Evolutionary conservation across 2,113 vertebrate species (phyloP).

Genomic region (Poeciliopsis turrubarensis): DNA sequence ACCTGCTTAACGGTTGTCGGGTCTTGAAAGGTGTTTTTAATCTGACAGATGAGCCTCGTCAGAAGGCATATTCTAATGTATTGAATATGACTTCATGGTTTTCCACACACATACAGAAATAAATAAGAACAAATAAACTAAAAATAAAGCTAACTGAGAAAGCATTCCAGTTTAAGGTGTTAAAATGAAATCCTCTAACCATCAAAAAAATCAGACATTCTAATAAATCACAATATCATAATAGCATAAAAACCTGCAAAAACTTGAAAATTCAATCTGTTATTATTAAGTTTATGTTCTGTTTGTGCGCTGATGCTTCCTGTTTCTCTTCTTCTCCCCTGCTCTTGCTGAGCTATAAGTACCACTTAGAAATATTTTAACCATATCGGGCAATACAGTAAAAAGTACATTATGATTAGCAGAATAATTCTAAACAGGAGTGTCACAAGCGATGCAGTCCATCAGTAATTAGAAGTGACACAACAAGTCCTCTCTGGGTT

Average conservation of each 20-base stretch:
- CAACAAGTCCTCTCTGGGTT: slow-evolving; percentile 16
- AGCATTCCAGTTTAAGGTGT: background rate
- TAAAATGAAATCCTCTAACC: slow-evolving; percentile 6
- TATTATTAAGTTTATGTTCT: slow-evolving; percentile 24
- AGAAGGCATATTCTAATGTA: too few species aligned
- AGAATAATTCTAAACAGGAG: slow-evolving; percentile 19
- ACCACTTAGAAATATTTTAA: slow-evolving; percentile 29
- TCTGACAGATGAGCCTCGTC: too few species aligned
- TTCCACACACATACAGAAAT: background rate
- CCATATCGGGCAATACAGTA: slow-evolving; percentile 34
- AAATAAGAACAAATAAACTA: background rate
- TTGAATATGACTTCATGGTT: background rate
- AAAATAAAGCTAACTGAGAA: background rate
- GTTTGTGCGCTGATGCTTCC: slow-evolving; percentile 14
- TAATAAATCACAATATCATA: slow-evolving; percentile 50
- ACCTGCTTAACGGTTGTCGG: too few species aligned
- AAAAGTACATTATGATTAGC: slow-evolving; percentile 29
- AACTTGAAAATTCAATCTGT: slow-evolving; percentile 19
- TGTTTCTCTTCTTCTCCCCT: slow-evolving; percentile 14
- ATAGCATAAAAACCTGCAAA: slow-evolving; percentile 34
- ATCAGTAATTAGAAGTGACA: slow-evolving; percentile 13
- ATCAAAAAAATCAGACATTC: slow-evolving; percentile 15
- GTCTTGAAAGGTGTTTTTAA: too few species aligned
- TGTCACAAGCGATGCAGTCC: slow-evolving; percentile 27
- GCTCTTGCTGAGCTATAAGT: slow-evolving; percentile 6